Evolutionary conservation across 2,113 vertebrate genomes (phyloP), one percentile per base, ranked within the genome.

Genomic region (Ciconia maguari): DNA sequence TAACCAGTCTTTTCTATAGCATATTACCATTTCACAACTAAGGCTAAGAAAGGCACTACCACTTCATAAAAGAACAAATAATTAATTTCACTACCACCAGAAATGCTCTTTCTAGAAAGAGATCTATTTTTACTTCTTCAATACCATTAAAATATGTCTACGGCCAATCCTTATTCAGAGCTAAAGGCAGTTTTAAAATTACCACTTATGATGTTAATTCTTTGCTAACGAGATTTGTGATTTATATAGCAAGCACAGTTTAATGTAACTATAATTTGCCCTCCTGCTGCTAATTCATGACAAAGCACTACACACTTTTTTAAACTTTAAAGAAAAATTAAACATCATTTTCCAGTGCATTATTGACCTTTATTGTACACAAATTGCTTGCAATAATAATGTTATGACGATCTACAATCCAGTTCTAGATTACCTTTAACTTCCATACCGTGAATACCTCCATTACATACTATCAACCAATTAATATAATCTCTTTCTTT

Each of bases 171-270:
- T 95, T 95, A 97, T 64, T 97, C 93, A 96, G 95, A 82, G 90
- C n/a, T 98, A 95, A 95, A 86, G 82, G 97, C 96, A 97, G 51
- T 97, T 97, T 96, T 97, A 78, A 97, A 98, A 97, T 97, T 97
- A 96, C 94, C 79, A 88, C 93, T 87, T 96, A 96, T 85, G 71
- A 95, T 87, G 79, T 88, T 97, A 96, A 97, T 97, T 95, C 65
- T 92, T 97, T 83, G 60, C 94, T 97, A 98, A 98, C 87, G 97
- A 97, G 97, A 98, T 96, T 85, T 96, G 70, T 96, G 91, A 97
- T 97, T 98, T 98, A 97, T 95, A 92, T 80, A 96, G 87, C 95
- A 96, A 72, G 86, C 70, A 71, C 54, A 92, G 87, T 89, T 97
- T 97, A 94, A 96, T 91, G 78, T 90, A 96, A 91, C 60, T 26